Conservation (phyloP, 1,140 invertebrate genomes). For the Brachystomella parvula region DNA sequence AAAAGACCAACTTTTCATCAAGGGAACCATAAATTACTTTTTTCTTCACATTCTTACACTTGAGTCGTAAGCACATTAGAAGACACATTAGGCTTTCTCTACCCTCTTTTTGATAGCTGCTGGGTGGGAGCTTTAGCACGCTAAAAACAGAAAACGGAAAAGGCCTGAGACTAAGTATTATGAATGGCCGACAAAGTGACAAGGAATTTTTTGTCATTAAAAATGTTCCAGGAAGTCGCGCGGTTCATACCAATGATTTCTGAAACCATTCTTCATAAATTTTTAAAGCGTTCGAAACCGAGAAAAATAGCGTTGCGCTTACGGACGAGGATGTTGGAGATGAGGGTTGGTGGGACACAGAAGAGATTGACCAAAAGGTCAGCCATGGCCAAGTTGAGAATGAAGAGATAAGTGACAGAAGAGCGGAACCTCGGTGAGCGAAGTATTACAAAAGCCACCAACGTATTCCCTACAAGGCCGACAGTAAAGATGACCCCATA, state of each 20-base stretch:
- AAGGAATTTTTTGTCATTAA: too few species aligned
- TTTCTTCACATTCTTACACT: too few species aligned
- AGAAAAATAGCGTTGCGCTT: constrained; percentile 50
- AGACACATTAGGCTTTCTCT: too few species aligned
- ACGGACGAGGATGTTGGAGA: constrained; percentile 89
- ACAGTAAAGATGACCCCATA: not conserved
- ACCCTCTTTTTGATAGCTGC: too few species aligned
- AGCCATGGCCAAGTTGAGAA: constrained; percentile 86
- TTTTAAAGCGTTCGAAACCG: not conserved
- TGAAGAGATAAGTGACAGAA: constrained; percentile 90
- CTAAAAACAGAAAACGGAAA: too few species aligned
- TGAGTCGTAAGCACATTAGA: too few species aligned
- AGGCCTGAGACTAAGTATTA: too few species aligned
- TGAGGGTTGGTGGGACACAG: constrained; percentile 80
- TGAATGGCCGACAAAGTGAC: too few species aligned
- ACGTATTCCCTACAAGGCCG: not conserved
- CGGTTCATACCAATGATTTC: not conserved
- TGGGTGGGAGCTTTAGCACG: too few species aligned
- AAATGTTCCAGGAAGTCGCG: too few species aligned
- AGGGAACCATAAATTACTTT: not conserved
- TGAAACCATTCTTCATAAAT: not conserved
- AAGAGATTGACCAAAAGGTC: constrained; percentile 89
- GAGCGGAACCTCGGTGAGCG: constrained; percentile 71
- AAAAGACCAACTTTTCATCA: too few species aligned
- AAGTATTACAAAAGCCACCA: constrained; percentile 56